Evolutionary conservation across 2,797 vertebrate species (phyloP).

Genomic region (Tamandua tetradactyla): DNA sequence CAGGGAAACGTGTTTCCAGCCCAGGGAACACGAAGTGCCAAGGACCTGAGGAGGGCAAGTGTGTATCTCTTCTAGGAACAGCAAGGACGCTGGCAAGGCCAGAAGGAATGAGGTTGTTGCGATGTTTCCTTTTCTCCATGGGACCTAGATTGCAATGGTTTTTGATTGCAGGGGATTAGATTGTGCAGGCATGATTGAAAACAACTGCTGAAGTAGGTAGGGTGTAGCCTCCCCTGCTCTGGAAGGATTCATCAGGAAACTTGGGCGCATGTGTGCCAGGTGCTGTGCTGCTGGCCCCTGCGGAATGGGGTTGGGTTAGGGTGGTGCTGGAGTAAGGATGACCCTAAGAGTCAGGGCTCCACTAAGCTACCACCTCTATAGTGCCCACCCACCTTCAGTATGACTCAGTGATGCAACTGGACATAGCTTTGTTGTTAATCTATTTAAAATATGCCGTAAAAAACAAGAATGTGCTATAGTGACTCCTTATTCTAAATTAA

Average conservation of each 20-base stretch:
- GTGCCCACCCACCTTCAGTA: accelerated
- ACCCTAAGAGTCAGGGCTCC: background rate
- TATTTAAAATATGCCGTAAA: background rate
- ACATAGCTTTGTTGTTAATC: background rate
- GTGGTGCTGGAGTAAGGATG: background rate
- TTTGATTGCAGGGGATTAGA: background rate
- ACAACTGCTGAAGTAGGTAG: background rate
- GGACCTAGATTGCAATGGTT: background rate
- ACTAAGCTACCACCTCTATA: background rate
- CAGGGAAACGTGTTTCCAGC: background rate
- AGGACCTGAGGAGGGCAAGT: background rate
- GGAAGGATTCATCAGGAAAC: background rate
- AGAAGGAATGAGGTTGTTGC: background rate
- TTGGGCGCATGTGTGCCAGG: background rate
- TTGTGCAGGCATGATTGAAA: background rate
- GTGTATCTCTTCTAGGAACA: background rate
- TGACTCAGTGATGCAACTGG: background rate
- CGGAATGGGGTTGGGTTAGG: background rate
- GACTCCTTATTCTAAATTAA: background rate
- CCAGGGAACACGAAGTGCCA: background rate
- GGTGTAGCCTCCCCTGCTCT: background rate
- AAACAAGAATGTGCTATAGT: background rate
- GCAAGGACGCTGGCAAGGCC: background rate
- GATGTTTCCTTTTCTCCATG: background rate
- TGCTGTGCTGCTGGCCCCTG: background rate